Base-by-base conservation (phyloP, 1,140 invertebrate species). In the Nylanderia fulva region DNA sequence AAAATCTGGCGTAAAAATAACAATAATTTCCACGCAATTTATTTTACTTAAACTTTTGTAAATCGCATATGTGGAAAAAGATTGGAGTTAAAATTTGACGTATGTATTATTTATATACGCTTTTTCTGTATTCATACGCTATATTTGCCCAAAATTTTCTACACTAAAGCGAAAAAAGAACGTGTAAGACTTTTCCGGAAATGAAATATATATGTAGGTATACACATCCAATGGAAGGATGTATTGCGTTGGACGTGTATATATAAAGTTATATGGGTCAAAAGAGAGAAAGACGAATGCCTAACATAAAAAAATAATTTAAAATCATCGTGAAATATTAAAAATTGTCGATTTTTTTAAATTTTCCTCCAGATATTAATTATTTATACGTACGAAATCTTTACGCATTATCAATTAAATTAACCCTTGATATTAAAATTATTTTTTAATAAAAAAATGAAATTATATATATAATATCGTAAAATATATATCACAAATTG, bases 171-270 rank as follows among this genome's bases (percentile, higher is more conserved):
- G 33, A 58, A 18, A 48, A 48, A 56, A 15, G 15, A 39, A 54
- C 7, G 18, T 13, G 15, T 33, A 36, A 58, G 54, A 52, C 71
- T 74, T 58, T 74, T 58, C 71, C 21, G 8, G 33, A 74, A 74
- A 74, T 74, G 58, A 58, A 29, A 33, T 33, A 33, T 33, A 33
- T 3, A 33, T 33, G 3, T 33, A 33, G n/a, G n/a, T 33, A 33
- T 33, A 33, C 3, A 58, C 24, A 29, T 13, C 29, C 52, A 58
- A 58, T 18, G 24, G 45, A 72, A 54, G 52, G 52, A 58, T 74
- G 52, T n/a, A 36, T 58, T 74, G 13, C 7, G 2, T 74, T 58
- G n/a, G n/a, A 36, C 13, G 21, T 33, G 27, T 13, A 4, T 15
- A 48, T 21, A 58, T 72, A 58, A 58, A 74, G 58, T 74, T 27